phyloP scores from a whole-genome alignment of 1,140 invertebrate genomes.

The Musca domestica region DNA sequence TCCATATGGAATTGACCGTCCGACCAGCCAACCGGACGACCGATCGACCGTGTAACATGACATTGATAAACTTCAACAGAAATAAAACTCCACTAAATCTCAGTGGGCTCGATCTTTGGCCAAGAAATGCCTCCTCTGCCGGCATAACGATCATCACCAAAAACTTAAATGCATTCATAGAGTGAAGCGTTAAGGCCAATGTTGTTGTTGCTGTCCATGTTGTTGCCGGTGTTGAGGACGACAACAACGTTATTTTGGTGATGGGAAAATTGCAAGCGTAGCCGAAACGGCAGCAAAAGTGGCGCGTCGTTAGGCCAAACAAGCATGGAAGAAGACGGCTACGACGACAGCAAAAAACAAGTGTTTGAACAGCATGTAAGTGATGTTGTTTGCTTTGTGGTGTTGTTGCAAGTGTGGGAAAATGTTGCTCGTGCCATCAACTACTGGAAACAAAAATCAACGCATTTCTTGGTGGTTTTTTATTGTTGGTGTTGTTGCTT shows the following conservation, averaged over 20 bases:
- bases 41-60: slow-evolving; percentile 16
- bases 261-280: slow-evolving; percentile 4
- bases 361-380: slow-evolving; percentile 21
- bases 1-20: slow-evolving; percentile 15
- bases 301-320: too few species aligned
- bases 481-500: neutral
- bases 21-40: neutral
- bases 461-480: slow-evolving; percentile 3
- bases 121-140: too few species aligned
- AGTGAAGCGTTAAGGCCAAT: too few species aligned
- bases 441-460: slow-evolving; percentile 8
- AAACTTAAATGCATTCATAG: neutral
- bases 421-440: slow-evolving; percentile 16
- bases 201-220: too few species aligned
- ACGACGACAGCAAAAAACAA: slow-evolving; percentile 12
- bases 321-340: neutral
- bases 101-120: neutral
- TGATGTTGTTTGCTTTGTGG: neutral
- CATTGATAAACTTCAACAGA: slow-evolving; percentile 17
- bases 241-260: neutral
- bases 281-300: too few species aligned
- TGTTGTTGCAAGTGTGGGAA: slow-evolving; percentile 17
- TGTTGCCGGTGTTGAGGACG: too few species aligned
- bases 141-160: neutral
- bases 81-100: neutral